A percentile compares a stretch with the other conserved stretches of the same genome.
These are phyloP conservation scores for Epizoanthus scotinus DNA, from an alignment of 92 coral and sea anemone species.

Conservation along the genomic window DNA sequence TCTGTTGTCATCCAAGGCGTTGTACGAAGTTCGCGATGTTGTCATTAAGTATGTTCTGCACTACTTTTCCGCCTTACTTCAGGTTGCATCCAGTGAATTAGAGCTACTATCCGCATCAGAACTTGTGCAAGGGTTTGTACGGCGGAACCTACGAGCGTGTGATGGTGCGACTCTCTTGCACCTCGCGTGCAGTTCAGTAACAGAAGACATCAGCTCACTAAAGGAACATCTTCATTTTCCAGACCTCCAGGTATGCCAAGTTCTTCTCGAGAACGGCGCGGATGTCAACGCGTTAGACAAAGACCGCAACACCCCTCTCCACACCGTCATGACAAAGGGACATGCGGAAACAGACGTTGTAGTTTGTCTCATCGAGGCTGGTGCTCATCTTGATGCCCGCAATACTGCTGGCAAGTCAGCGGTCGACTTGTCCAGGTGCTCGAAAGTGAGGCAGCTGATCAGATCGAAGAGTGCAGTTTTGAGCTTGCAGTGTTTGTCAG, in stretches of 20 bases:
- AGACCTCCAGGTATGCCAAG: constrained; percentile 59
- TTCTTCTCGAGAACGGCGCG: constrained; percentile 68
- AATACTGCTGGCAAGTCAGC: constrained; percentile 62
- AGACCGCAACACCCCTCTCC: constrained; percentile 68
- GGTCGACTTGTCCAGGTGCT: constrained; percentile 66
- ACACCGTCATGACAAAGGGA: constrained; percentile 70
- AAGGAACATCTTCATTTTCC: constrained; percentile 87
- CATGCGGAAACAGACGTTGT: constrained; percentile 76
- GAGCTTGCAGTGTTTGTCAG: constrained; percentile 74
- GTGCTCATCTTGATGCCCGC: constrained; percentile 75
- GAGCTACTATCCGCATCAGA: constrained; percentile 57
- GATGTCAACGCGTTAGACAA: constrained; percentile 58
- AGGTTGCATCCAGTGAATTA: constrained; percentile 52
- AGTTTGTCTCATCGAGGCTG: constrained; percentile 54
- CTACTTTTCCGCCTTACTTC: constrained; percentile 70
- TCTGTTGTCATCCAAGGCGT: constrained; percentile 46
- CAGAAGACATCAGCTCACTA: constrained; percentile 73
- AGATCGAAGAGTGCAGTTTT: constrained; percentile 60
- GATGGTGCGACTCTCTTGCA: constrained; percentile 69
- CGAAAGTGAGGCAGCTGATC: constrained; percentile 55
- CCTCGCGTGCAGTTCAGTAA: constrained; percentile 62
- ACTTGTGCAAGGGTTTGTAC: constrained; percentile 58
- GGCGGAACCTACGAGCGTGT: constrained; percentile 65
- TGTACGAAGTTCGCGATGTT: constrained; percentile 70
- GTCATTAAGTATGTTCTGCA: constrained; percentile 72